phyloP scores from a whole-genome alignment of 2,888 invertebrate species.

The Deilephila elpenor region DNA sequence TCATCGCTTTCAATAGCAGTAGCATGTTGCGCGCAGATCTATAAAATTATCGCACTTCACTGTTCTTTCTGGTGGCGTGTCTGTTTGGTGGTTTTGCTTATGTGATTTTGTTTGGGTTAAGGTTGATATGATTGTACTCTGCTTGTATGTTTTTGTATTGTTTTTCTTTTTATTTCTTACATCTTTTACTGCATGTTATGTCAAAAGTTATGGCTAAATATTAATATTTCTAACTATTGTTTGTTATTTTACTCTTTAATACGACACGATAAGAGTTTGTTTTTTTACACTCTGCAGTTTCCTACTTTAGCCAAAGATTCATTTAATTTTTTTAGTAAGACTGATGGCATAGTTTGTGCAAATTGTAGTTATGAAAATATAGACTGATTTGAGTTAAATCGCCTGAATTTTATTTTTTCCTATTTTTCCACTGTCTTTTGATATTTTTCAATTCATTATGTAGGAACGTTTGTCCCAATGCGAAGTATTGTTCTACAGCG shows the following conservation, averaged over 20 bases:
- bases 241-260: constrained; percentile 44
- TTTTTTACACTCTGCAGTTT: too few species aligned
- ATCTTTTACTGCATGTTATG: constrained; percentile 43
- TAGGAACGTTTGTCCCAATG: constrained; percentile 38
- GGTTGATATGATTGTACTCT: too few species aligned
- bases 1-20: constrained; percentile 43
- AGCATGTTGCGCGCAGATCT: not conserved
- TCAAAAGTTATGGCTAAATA: constrained; percentile 45
- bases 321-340: constrained; percentile 46
- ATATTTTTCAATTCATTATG: constrained; percentile 41
- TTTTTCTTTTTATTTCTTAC: constrained; percentile 36
- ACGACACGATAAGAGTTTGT: not conserved
- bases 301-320: constrained; percentile 34
- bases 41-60: constrained; percentile 2
- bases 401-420: constrained; percentile 37
- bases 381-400: constrained; percentile 42
- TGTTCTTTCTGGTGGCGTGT: not conserved
- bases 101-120: constrained; percentile 1
- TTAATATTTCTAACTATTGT: constrained; percentile 45
- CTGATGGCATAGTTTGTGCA: constrained; percentile 38
- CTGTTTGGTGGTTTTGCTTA: not conserved
- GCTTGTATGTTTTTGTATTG: constrained; percentile 2
- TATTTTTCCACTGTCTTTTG: constrained; percentile 43
- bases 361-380: constrained; percentile 46
- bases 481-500: too few species aligned